Base-by-base conservation (phyloP, 2,888 invertebrate species). In the Camponotus fellah region DNA sequence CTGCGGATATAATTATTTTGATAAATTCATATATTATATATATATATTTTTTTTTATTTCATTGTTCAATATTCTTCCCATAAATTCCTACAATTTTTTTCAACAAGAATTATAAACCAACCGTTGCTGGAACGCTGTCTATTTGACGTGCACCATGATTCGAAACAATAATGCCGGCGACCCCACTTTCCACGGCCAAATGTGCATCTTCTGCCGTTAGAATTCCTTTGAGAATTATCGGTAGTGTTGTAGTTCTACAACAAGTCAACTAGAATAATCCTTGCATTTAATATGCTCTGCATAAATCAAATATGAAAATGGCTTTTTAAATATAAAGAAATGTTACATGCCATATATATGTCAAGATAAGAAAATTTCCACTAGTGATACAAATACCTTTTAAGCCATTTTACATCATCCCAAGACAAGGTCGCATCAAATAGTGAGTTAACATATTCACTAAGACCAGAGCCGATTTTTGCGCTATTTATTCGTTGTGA, bases 61-160 rank as follows among this genome's bases (percentile, higher is more conserved):
- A 43, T 34, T 34, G 21, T 26, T 2, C 37, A 49, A 75, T 10
- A 9, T 0, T 68, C 34, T 17, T 12, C 6, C 14, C 14, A 14
- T 46, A 49, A 26, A 53, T 68, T 66, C 8, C 12, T 0, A 21
- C 37, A 56, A 10, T 0, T 46, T 12, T 26, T 53, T 64, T 64
- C 40, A 64, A 9, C 4, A 56, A 62, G 14, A 46, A 58, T 49
- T 49, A 14, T 21, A n/a, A 40, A 83, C 84, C 9, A 56, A 98
- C 98, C 81, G 98, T 96, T 14, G 99, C 97, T 17, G 98, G 97
- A 12, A 97, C 97, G n/a, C 97, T 96, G 93, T 98, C 98, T 53
- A 98, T 95, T 95, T 99, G 99, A 85, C 99, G 96, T 0, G 97
- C 99, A 1, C 99, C 99, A 94, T 99, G 99, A 95, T 99, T 99